phyloP scores from a whole-genome alignment of 1,140 invertebrate species.

The Psilanteris sp. region DNA sequence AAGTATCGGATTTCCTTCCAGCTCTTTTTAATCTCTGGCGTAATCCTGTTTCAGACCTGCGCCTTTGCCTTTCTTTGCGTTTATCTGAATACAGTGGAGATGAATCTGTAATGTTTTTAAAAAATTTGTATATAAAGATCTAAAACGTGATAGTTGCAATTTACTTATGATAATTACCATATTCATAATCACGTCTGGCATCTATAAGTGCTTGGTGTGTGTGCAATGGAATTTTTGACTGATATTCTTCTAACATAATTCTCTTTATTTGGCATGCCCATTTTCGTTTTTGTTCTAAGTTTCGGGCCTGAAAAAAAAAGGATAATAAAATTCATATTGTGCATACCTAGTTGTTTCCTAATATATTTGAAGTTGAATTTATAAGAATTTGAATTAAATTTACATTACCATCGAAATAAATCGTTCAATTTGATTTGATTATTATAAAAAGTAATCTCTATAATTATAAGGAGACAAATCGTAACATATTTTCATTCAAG shows the following conservation, averaged over 20 bases:
- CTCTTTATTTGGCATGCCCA: constrained; percentile 95
- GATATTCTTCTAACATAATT: constrained; percentile 97
- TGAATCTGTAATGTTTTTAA: constrained; percentile 81
- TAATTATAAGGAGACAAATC: no score
- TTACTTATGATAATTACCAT: constrained; percentile 81
- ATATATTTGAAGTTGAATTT: no score
- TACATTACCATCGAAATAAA: no score
- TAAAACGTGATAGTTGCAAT: not conserved
- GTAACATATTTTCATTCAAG: no score
- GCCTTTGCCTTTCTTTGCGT: constrained; percentile 84
- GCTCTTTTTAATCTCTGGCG: constrained; percentile 81
- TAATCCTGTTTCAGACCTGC: constrained; percentile 84
- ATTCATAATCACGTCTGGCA: constrained; percentile 89
- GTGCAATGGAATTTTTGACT: constrained; percentile 94
- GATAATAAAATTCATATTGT: no score
- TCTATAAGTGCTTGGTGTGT: constrained; percentile 95
- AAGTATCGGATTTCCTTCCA: constrained; percentile 76
- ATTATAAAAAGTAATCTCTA: no score
- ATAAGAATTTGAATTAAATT: no score
- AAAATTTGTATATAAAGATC: not conserved
- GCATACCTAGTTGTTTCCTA: no score
- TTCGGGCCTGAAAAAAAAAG: constrained; percentile 83
- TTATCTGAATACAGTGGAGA: constrained; percentile 93
- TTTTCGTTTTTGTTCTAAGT: constrained; percentile 94
- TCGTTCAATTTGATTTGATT: no score